Evolutionary conservation across 2,113 vertebrate genomes (phyloP), one percentile per base, ranked within the genome.

Genomic region (Parotia lawesii): DNA sequence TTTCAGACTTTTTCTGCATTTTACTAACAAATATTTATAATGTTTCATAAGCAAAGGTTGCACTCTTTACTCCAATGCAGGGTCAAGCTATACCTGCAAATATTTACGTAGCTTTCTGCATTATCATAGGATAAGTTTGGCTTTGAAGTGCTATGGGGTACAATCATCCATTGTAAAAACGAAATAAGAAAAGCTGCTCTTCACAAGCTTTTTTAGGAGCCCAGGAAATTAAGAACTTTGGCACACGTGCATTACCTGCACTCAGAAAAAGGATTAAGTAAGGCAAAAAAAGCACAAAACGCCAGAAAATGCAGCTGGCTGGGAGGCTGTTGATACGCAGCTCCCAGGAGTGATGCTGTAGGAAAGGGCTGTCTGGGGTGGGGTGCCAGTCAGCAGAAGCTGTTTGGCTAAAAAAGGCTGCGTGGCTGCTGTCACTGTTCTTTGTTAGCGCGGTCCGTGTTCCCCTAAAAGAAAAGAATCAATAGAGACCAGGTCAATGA

Each of bases 401-500:
- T 54, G 40, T 25, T 58, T 37, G 77, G 54, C 71, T 73, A 29
- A 61, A 92, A 94, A 80, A 65, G 62, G 66, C 80, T 2, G 1
- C 11, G 33, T 74, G 29, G 75, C 65, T 90, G 72, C 85, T 74
- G 69, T 37, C 70, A 9, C 62, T 85, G 7, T 17, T 67, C 53
- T 90, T 67, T 50, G 24, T 60, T 75, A 85, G 69, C 0, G 0
- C 0, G 0, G 48, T 33, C 25, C 1, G 29, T 2, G 2, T 38
- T 89, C 48, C 61, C 70, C 53, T 48, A 15, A 64, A 84, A 70
- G 81, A 87, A 54, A 28, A 45, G 79, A 58, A 33, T 77, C 62
- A 8, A 10, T 18, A 38, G 45, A 71, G 80, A 27, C 37, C 31
- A 35, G 35, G 57, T 45, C 57, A 72, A 11, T 70, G 53, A 69